Conservation (phyloP, 2,113 vertebrate species). For the Antigone vipio region DNA sequence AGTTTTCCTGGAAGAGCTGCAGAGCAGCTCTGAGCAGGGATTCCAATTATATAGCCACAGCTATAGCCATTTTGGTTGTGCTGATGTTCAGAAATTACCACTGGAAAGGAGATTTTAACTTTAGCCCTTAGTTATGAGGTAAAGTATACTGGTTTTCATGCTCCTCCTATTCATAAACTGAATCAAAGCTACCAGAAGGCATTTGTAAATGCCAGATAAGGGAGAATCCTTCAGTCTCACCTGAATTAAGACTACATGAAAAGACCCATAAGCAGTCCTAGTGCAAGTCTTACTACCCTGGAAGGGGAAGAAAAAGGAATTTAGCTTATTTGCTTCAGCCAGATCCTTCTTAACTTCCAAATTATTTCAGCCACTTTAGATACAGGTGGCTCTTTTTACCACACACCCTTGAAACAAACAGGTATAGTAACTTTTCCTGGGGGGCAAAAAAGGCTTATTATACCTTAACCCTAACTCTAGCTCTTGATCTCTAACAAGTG, state of each 20-base stretch:
- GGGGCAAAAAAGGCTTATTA: not conserved
- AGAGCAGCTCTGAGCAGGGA: not conserved
- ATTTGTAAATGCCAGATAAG: not conserved
- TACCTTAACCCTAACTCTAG: not conserved
- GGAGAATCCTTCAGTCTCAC: not conserved
- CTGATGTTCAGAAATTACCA: not conserved
- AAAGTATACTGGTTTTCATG: not conserved
- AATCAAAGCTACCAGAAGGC: not conserved
- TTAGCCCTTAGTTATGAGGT: not conserved
- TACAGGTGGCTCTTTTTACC: not conserved
- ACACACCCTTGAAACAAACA: not conserved
- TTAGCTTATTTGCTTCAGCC: not conserved
- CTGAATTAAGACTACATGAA: not conserved
- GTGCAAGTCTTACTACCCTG: not conserved
- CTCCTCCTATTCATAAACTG: not conserved
- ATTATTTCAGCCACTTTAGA: not conserved
- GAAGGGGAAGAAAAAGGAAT: not conserved
- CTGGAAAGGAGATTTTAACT: not conserved
- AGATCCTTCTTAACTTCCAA: not conserved
- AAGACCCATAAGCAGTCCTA: not conserved
- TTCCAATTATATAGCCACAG: not conserved
- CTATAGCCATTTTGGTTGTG: not conserved
- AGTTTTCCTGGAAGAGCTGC: not conserved
- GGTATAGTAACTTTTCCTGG: not conserved
- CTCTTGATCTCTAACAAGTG: not conserved